Evolutionary conservation across 2,113 vertebrate species (phyloP).

Genomic region (Scatophagus argus): DNA sequence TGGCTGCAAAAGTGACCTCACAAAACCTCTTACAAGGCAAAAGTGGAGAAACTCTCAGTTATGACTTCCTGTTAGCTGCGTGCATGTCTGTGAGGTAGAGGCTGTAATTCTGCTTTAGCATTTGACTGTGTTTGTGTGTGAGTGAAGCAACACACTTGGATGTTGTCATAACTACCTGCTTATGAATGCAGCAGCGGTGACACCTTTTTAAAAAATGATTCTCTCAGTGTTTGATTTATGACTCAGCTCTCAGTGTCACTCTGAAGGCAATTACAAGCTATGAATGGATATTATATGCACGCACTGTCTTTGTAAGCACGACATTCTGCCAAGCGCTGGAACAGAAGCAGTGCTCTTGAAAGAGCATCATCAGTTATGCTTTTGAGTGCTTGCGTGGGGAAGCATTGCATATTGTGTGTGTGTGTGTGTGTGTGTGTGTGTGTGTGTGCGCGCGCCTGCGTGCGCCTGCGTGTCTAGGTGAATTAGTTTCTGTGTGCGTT

Average conservation of each 20-base stretch:
- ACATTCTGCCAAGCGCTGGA: conserved; percentile 73
- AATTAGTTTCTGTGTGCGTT: conserved; percentile 35
- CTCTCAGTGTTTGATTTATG: conserved; percentile 77
- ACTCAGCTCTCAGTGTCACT: conserved; percentile 72
- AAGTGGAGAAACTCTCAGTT: neutral
- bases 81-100: conserved; percentile 23
- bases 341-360: conserved; percentile 72
- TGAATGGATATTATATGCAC: conserved; percentile 80
- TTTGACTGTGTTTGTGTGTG: neutral
- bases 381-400: conserved; percentile 64
- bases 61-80: conserved; percentile 1
- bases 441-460: conserved; percentile 31
- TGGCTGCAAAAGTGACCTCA: neutral
- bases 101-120: conserved; percentile 19
- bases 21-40: neutral
- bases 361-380: conserved; percentile 77
- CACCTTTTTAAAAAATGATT: conserved; percentile 64
- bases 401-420: conserved; percentile 50
- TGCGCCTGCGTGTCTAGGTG: conserved; percentile 32
- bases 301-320: conserved; percentile 62
- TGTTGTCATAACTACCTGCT: conserved; percentile 73
- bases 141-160: conserved; percentile 28
- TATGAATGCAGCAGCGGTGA: conserved; percentile 63
- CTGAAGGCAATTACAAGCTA: conserved; percentile 81
- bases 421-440: conserved; percentile 24